Percentiles rank a stretch among this genome's conserved stretches.
Evolutionary conservation across 1,140 invertebrate genomes (phyloP).

Genomic region (Rhagoletis pomonella): DNA sequence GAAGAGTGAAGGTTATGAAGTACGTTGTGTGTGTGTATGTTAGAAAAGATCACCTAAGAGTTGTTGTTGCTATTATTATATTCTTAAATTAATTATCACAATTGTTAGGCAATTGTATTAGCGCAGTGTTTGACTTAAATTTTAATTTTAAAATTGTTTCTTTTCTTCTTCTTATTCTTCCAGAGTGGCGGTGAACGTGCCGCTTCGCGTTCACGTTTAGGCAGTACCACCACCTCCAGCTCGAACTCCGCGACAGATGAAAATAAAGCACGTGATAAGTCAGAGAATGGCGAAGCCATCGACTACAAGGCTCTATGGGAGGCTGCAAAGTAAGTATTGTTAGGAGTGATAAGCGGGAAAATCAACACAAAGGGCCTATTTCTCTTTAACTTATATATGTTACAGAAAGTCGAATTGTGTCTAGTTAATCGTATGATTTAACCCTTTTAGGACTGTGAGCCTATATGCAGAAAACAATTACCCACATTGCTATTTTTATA

Average conservation of each 20-base stretch:
- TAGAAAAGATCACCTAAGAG: background rate
- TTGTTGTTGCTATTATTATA: conserved; percentile 23
- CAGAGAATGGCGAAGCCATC: conserved; percentile 83
- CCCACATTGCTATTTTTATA: too few relatives aligned
- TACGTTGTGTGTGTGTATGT: conserved; percentile 74
- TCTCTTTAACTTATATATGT: too few relatives aligned
- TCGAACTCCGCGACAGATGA: conserved; percentile 73
- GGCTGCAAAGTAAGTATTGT: conserved; percentile 76
- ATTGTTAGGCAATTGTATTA: background rate
- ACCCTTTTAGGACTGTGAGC: too few relatives aligned
- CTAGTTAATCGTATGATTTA: too few relatives aligned
- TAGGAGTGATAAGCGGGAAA: too few relatives aligned
- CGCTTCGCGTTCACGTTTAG: conserved; percentile 77
- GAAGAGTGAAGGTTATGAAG: conserved; percentile 82
- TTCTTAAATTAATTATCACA: background rate
- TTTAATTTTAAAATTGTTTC: background rate
- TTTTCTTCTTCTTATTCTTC: conserved; percentile 1
- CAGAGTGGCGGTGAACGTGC: conserved; percentile 85
- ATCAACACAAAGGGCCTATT: background rate
- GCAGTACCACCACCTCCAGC: conserved; percentile 76
- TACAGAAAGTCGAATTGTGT: too few relatives aligned
- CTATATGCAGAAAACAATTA: too few relatives aligned
- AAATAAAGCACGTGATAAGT: conserved; percentile 73
- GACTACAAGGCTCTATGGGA: conserved; percentile 91
- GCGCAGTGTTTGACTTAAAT: background rate